Conservation (phyloP, 2,888 invertebrate species). For the Byasa hedistus region DNA sequence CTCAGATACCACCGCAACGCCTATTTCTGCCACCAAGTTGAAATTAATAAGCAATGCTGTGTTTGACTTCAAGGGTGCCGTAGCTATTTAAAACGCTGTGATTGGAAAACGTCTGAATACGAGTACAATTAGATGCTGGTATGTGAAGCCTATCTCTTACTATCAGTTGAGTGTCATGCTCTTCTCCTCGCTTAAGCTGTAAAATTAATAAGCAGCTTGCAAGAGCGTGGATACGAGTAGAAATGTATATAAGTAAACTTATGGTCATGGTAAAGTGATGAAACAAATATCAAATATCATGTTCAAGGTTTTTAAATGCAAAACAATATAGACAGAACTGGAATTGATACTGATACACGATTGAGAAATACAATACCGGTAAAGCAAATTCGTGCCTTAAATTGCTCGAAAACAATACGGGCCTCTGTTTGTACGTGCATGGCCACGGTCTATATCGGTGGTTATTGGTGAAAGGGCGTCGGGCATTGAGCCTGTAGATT, state of each 20-base stretch:
- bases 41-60: no score
- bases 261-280: not conserved
- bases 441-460: constrained; percentile 7
- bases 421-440: constrained; percentile 15
- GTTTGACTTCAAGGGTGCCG: no score
- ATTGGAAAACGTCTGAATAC: no score
- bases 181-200: not conserved
- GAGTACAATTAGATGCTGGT: no score
- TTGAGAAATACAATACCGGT: constrained; percentile 3
- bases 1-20: no score
- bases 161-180: no score
- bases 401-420: constrained; percentile 11
- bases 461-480: constrained; percentile 17
- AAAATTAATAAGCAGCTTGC: not conserved
- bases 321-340: not conserved
- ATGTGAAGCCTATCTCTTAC: no score
- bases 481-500: constrained; percentile 2
- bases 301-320: constrained; percentile 1
- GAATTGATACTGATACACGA: not conserved
- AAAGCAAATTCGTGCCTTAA: constrained; percentile 9
- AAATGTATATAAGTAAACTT: not conserved
- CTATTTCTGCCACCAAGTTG: no score
- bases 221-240: not conserved
- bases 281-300: constrained; percentile 2
- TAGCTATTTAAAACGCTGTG: no score